Base-by-base conservation (phyloP, 2,888 invertebrate genomes). In the Phrixothrix hirtus region DNA sequence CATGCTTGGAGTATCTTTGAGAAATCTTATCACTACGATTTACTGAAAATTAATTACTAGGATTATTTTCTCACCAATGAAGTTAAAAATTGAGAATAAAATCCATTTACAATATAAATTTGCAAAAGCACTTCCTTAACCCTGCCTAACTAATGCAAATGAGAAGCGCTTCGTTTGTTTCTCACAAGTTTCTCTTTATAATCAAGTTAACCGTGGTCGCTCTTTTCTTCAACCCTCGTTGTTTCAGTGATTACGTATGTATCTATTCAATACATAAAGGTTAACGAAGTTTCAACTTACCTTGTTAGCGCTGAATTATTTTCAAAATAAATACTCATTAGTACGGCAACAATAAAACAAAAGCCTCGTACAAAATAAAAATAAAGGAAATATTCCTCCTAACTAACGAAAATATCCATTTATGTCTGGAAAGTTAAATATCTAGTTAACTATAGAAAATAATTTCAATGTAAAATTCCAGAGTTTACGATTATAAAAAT, bases 91-190 rank as follows among this genome's bases (percentile, higher is more conserved):
- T 47, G 48, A 47, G 59, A 59, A 57, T 57, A 57, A 59, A 59
- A 59, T 59, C 57, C 59, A 59, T 57, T 59, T 59, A 57, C 45
- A 55, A 47, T 58, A 49, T 49, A 58, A 55, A 58, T 56, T 59
- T 56, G 55, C 49, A 48, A 58, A 61, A 59, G 59, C 63, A 63
- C 64, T 63, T 62, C 59, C 50, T 57, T 51, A 59, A 55, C 58
- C 57, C 43, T 51, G 42, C 62, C 63, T 64, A 62, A 61, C 64
- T 61, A 60, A 65, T 67, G 64, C 64, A 67, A 67, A 67, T 65
- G 61, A 62, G 60, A 53, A 55, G 55, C 58, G 57, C 62, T 64
- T 63, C 56, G 49, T 60, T 60, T 62, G 59, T 64, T 62, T 60
- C 64, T 66, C 57, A 59, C 60, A 61, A 62, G 62, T 65, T 66